These are phyloP conservation scores for Anthopleura xanthogrammica DNA, from an alignment of 92 coral and sea anemone species.

Conservation along the genomic window DNA sequence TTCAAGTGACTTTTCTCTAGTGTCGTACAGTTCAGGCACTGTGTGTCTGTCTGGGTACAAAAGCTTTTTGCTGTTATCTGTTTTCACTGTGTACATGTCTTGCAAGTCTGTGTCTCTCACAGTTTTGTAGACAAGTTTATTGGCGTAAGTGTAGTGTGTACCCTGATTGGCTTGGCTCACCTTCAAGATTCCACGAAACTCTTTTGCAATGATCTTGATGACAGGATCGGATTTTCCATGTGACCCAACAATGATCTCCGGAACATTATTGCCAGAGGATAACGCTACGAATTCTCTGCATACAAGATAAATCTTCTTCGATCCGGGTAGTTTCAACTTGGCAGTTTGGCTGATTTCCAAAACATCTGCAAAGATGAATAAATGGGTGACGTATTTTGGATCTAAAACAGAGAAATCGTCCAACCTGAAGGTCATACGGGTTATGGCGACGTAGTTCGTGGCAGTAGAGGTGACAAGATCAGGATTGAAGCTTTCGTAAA, in stretches of 20 bases:
- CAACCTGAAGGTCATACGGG: constrained; percentile 37
- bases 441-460: constrained; percentile 40
- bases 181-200: constrained; percentile 41
- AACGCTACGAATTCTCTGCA: constrained; percentile 34
- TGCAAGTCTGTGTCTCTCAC: constrained; percentile 12
- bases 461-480: constrained; percentile 46
- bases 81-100: constrained; percentile 23
- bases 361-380: constrained; percentile 44
- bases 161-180: constrained; percentile 35
- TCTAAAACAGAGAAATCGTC: constrained; percentile 34
- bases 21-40: constrained; percentile 30
- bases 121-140: constrained; percentile 29
- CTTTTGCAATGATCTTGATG: constrained; percentile 34
- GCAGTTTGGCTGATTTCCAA: constrained; percentile 34
- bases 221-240: constrained; percentile 30
- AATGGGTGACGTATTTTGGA: constrained; percentile 41
- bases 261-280: constrained; percentile 36
- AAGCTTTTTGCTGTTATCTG: constrained; percentile 23
- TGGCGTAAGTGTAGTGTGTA: constrained; percentile 36
- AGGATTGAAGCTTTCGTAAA: constrained; percentile 43
- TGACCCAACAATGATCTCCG: constrained; percentile 39
- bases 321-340: constrained; percentile 25
- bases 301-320: constrained; percentile 24
- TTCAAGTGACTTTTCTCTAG: constrained; percentile 9
- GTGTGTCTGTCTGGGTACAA: constrained; percentile 32